Evolutionary conservation across 2,113 vertebrate species (phyloP), one percentile per base, ranked within the genome.

Genomic region (Athene noctua): DNA sequence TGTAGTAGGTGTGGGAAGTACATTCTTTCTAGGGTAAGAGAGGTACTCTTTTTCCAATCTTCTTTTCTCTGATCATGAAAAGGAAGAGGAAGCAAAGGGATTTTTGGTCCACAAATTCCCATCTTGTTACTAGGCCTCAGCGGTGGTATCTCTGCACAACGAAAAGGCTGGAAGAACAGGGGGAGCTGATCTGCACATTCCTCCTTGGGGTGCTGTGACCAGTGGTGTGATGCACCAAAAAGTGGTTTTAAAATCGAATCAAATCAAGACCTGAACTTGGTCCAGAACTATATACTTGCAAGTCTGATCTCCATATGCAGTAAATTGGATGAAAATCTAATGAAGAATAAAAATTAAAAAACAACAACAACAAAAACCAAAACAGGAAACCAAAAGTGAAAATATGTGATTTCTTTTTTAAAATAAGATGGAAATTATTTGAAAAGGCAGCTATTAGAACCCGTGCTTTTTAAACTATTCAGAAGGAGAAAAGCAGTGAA

Each of bases 91-190:
- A 87, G 9, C 23, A 34, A 32, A 68, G 7, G 8, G 4, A 62
- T 25, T 71, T 67, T 38, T 63, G 23, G 6, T 12, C 16, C 29
- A 73, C 26, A 65, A n/a, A 65, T 40, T 6, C 12, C 52, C 15
- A 3, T 25, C 7, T 80, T 25, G 20, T n/a, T 46, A 6, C 12
- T 27, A 77, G 54, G 25, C 25, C 18, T 86, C 29, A 34, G 2
- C 3, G n/a, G 21, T 32, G 12, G 5, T 51, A 18, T 51, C 14
- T 30, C 32, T 4, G 5, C 6, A 55, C n/a, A 68, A 27, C 0
- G 6, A 51, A 38, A 47, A 59, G 11, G 7, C 7, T 14, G n/a
- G 19, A 78, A 29, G 52, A 73, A 65, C 1, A 23, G 7, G 2
- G 11, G 20, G 9, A 87, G 26, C 10, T 52, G 25, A 20, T 29